A percentile compares a stretch with the other conserved stretches of the same genome.
Evolutionary conservation across 2,888 invertebrate genomes (phyloP).

Genomic region (Leucania comma): DNA sequence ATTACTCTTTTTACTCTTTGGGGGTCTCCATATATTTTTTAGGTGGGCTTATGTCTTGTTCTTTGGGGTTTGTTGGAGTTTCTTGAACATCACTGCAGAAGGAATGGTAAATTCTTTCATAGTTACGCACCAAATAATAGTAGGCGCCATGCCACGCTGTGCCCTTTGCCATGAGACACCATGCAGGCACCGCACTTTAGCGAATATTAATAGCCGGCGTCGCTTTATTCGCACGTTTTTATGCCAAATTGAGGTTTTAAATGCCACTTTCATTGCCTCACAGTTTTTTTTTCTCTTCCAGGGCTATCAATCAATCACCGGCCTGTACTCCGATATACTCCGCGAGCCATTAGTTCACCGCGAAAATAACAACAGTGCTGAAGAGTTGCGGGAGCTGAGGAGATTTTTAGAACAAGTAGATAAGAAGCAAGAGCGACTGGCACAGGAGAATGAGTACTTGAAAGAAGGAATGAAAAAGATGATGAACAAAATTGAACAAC

Average conservation of each 20-base stretch:
- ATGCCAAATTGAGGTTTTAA: neutral
- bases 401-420: constrained; percentile 77
- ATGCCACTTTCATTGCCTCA: constrained; percentile 31
- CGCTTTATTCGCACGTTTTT: neutral
- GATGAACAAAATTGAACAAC: constrained; percentile 79
- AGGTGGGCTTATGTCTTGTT: neutral
- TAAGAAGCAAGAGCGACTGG: constrained; percentile 74
- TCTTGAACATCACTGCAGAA: neutral
- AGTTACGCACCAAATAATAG: too few relatives aligned
- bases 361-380: constrained; percentile 55
- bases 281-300: constrained; percentile 57
- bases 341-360: constrained; percentile 73
- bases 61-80: neutral
- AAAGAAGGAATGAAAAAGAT: constrained; percentile 79
- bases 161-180: too few relatives aligned
- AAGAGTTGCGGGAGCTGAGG: constrained; percentile 76
- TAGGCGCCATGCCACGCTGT: too few relatives aligned
- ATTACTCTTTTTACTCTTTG: too few relatives aligned
- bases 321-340: constrained; percentile 80
- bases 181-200: neutral
- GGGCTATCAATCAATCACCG: constrained; percentile 85
- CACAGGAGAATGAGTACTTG: constrained; percentile 78
- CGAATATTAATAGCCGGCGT: too few relatives aligned
- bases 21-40: neutral
- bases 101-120: too few relatives aligned